These are phyloP conservation scores for Campodea augens DNA, from an alignment of 1,140 invertebrate species.

Conservation along the genomic window DNA sequence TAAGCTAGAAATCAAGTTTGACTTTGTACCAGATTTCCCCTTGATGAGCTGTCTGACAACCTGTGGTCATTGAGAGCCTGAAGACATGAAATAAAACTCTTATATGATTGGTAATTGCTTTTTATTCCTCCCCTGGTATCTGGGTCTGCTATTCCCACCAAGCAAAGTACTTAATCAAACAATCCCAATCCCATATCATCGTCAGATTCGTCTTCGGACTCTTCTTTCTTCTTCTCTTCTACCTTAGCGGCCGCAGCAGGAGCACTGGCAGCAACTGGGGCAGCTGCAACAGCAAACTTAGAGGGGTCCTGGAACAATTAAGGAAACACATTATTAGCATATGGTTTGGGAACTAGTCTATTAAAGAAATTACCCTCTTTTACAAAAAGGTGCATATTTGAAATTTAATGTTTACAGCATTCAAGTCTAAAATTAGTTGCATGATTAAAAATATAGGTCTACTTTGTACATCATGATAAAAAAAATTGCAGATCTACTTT, in stretches of 20 bases:
- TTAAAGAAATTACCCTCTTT: not conserved
- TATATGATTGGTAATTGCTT: no score
- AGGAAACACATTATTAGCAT: slow-evolving; percentile 4
- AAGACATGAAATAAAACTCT: no score
- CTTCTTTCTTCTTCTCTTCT: slow-evolving; percentile 59
- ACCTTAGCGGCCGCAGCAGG: slow-evolving; percentile 32
- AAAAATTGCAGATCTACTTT: not conserved
- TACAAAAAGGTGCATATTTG: not conserved
- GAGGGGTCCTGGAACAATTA: slow-evolving; percentile 55
- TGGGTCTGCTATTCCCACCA: no score
- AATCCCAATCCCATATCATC: slow-evolving; percentile 96
- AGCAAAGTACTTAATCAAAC: slow-evolving; percentile 91
- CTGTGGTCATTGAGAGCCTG: no score
- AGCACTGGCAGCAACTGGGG: slow-evolving; percentile 36
- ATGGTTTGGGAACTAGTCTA: not conserved
- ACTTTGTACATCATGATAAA: not conserved
- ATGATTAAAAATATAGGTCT: not conserved
- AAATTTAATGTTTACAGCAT: not conserved
- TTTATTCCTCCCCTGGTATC: no score
- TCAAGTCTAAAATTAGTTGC: not conserved
- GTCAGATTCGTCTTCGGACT: slow-evolving; percentile 55
- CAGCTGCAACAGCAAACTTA: slow-evolving; percentile 58
- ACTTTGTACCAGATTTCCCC: no score
- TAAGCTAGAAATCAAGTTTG: no score
- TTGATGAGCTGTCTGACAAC: no score